Percentiles rank a stretch among this genome's conserved stretches.
These are phyloP conservation scores for Magallana ariakensis DNA, from an alignment of 1,140 invertebrate species.

Conservation along the genomic window DNA sequence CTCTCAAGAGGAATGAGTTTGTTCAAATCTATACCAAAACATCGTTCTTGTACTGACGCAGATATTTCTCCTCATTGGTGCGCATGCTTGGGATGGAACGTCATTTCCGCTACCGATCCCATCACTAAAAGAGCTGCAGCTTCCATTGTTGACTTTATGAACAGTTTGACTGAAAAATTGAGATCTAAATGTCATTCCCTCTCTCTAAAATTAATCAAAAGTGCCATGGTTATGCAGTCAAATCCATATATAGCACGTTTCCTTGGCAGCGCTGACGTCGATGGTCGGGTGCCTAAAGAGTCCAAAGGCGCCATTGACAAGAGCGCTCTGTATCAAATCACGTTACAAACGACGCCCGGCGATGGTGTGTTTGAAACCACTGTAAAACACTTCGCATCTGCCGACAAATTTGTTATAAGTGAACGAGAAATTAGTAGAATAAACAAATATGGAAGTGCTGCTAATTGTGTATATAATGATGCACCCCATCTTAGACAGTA, in stretches of 20 bases:
- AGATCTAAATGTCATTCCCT: conserved; percentile 78
- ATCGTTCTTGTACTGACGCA: conserved; percentile 91
- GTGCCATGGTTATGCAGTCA: conserved; percentile 85
- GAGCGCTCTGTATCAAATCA: conserved; percentile 77
- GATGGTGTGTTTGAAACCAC: conserved; percentile 88
- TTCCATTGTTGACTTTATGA: conserved; percentile 84
- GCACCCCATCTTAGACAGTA: conserved; percentile 71
- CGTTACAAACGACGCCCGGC: conserved; percentile 87
- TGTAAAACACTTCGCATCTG: conserved; percentile 84
- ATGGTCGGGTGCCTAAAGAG: conserved; percentile 90
- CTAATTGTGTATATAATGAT: conserved; percentile 85
- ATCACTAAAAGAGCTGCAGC: conserved; percentile 72
- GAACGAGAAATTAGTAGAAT: conserved; percentile 90
- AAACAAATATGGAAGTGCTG: conserved; percentile 90
- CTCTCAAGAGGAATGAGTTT: conserved; percentile 84
- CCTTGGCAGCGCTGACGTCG: conserved; percentile 86
- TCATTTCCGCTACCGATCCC: conserved; percentile 38
- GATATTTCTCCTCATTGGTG: conserved; percentile 97
- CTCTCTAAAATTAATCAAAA: conserved; percentile 52
- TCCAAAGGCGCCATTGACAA: conserved; percentile 80
- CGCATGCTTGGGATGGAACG: conserved; percentile 90
- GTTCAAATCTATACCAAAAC: conserved; percentile 82
- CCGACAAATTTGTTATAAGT: conserved; percentile 84
- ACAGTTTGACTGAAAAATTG: conserved; percentile 84
- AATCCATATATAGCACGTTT: conserved; percentile 87